Evolutionary conservation across 2,113 vertebrate genomes (phyloP).

Genomic region (Otocyon megalotis): DNA sequence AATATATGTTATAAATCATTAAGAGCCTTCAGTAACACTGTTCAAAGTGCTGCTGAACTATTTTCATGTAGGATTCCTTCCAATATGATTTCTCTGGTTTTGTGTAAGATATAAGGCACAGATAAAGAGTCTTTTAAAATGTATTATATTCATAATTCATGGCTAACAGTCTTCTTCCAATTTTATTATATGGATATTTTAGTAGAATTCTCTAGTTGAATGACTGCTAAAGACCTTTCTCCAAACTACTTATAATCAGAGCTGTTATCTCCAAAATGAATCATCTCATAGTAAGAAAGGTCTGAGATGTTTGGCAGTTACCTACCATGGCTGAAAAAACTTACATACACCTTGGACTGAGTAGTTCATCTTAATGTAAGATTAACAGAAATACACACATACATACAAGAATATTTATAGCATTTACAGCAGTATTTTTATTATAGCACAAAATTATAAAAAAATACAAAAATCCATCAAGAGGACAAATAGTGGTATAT

Average conservation of each 20-base stretch:
- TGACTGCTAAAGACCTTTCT: not conserved
- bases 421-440: slow-evolving; percentile 52
- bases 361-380: slow-evolving; percentile 25
- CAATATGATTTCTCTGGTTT: not conserved
- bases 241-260: not conserved
- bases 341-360: not conserved
- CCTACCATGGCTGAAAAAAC: not conserved
- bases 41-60: not conserved
- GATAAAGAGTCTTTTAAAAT: not conserved
- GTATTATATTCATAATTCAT: not conserved
- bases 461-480: slow-evolving; percentile 69
- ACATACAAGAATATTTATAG: not conserved
- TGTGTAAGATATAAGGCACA: not conserved
- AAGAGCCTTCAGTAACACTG: not conserved
- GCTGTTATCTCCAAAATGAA: slow-evolving; percentile 9
- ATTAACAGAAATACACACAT: slow-evolving; percentile 19
- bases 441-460: slow-evolving; percentile 69
- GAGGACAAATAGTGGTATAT: slow-evolving; percentile 55
- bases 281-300: not conserved
- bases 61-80: not conserved
- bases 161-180: not conserved
- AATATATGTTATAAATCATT: not conserved
- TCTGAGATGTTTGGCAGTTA: slow-evolving; percentile 17
- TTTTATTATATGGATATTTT: not conserved
- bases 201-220: slow-evolving; percentile 25